phyloP scores from a whole-genome alignment of 2,113 vertebrate species.

The Setophaga coronata region DNA sequence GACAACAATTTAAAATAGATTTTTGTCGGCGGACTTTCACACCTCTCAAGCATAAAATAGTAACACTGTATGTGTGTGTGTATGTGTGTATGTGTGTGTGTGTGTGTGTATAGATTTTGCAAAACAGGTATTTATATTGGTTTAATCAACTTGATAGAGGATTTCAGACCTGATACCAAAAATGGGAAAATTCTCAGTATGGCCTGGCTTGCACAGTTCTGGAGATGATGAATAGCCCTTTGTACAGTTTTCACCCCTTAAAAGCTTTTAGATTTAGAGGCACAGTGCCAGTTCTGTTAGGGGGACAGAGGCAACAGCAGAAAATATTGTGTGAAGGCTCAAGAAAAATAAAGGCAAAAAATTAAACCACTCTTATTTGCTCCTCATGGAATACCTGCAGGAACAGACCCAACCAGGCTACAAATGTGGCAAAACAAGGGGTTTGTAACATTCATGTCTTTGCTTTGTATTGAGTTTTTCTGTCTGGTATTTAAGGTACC shows the following conservation, averaged over 20 bases:
- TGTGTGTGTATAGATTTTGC: neutral
- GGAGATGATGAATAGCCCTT: neutral
- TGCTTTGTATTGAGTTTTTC: neutral
- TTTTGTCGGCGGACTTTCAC: neutral
- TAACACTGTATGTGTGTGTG: too few species aligned
- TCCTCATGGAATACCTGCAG: neutral
- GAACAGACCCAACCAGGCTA: neutral
- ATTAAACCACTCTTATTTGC: neutral
- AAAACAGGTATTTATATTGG: neutral
- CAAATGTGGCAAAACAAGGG: neutral
- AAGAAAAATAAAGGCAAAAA: neutral
- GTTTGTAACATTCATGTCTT: neutral
- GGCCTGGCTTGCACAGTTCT: neutral
- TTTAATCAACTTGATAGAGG: neutral
- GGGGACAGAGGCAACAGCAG: neutral
- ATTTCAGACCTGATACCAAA: neutral
- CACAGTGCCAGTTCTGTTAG: neutral
- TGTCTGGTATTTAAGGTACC: neutral
- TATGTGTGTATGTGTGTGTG: neutral
- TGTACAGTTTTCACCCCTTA: neutral
- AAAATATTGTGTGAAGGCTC: neutral
- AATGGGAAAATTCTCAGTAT: neutral
- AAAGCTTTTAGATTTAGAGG: neutral
- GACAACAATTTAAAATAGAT: neutral
- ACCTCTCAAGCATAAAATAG: neutral